phyloP scores from a whole-genome alignment of 2,113 vertebrate species.

The Stictonetta naevosa region DNA sequence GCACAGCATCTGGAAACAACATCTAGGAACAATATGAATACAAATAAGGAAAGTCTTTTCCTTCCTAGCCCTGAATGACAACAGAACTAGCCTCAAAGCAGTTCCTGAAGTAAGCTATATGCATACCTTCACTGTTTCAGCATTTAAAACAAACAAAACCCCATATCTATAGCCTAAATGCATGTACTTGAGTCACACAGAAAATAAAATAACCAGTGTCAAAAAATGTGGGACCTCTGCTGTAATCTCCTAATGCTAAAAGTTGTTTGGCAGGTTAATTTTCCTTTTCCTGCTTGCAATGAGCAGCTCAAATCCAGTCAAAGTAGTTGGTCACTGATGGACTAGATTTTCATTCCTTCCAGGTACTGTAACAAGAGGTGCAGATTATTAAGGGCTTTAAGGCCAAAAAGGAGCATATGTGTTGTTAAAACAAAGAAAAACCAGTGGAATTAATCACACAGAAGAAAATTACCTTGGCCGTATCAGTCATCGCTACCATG shows the following conservation, averaged over 20 bases:
- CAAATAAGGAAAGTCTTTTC: neutral
- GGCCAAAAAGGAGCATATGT: constrained; percentile 25
- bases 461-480: neutral
- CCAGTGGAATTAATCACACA: neutral
- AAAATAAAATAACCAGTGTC: neutral
- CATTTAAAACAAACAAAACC: neutral
- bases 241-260: neutral
- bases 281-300: neutral
- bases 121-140: neutral
- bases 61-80: neutral
- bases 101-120: neutral
- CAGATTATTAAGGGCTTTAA: constrained; percentile 42
- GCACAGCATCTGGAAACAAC: neutral
- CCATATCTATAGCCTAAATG: neutral
- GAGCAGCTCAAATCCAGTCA: constrained; percentile 13
- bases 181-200: neutral
- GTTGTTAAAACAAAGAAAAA: neutral
- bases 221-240: neutral
- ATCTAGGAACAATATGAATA: neutral
- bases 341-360: neutral
- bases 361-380: neutral
- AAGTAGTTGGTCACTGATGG: neutral
- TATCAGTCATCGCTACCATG: neutral
- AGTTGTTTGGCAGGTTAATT: constrained; percentile 10
- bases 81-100: neutral